Base-by-base conservation (phyloP, 1,140 invertebrate genomes). In the Drosophila paulistorum region DNA sequence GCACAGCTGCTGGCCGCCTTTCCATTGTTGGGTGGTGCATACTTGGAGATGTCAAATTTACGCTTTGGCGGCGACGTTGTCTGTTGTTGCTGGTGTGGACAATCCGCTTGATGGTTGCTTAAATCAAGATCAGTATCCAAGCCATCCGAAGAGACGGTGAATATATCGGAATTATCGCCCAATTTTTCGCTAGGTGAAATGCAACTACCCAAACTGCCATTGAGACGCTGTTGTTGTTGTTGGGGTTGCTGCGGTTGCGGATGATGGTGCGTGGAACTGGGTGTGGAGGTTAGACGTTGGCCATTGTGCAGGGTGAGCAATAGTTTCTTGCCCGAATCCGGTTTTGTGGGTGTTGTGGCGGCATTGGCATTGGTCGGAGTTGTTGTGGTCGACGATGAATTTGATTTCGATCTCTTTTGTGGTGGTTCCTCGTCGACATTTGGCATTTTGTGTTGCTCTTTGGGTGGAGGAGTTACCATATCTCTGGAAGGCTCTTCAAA, bases 111-210 rank as follows among this genome's bases (percentile, higher is more conserved):
- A 3, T 74, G 85, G 30, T 91, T 91, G 57, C 90, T 91, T n/a
- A 91, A 37, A 74, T 91, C 90, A 48, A 91, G 58, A 74, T 92
- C 91, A 0, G 91, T 92, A 13, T 92, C 91, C 41, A 92, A 42
- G 0, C 91, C 91, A 76, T 92, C 91, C 0, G 91, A 92, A 0
- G 91, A 92, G 0, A 92, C 91, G 0, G 91, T 92, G 20, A 92
- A 92, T 33, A 92, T 91, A 60, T 92, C 91, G 0, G 91, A 92
- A 64, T 90, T 91, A 20, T 92, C 91, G 1, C 90, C 90, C 9
- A 91, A 51, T 11, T 92, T 91, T 45, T 92, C 91, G 48, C 86
- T 92, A 0, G 91, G 85, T 35, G 91, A 91, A 10, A 91, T 86
- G 51, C 90, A 91, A 35, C 90, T 91, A 3, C 84, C 90, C 7